phyloP scores from a whole-genome alignment of 2,113 vertebrate species.

The Rhynchomys soricoides region DNA sequence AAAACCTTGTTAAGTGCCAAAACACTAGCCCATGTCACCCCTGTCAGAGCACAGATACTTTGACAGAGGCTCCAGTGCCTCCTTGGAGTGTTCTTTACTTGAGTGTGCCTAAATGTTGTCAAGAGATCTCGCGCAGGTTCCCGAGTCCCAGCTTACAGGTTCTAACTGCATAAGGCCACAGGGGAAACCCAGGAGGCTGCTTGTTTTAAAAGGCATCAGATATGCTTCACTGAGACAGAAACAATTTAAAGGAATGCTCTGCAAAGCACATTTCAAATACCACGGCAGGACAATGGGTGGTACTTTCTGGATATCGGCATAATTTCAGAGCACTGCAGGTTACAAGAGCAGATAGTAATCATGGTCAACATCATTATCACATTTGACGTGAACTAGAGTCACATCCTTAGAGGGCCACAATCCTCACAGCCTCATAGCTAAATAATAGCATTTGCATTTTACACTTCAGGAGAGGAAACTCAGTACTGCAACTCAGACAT shows the following conservation, averaged over 20 bases:
- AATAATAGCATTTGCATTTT: neutral
- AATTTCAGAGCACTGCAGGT: neutral
- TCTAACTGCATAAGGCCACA: neutral
- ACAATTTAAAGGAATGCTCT: neutral
- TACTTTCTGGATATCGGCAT: neutral
- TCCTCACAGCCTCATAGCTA: neutral
- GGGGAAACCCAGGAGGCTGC: neutral
- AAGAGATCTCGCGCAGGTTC: neutral
- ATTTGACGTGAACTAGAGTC: neutral
- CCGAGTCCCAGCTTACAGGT: neutral
- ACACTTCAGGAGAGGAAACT: neutral
- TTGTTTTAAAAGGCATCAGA: neutral
- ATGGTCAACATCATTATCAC: neutral
- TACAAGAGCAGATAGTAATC: neutral
- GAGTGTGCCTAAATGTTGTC: neutral
- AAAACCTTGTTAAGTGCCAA: neutral
- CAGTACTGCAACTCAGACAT: neutral
- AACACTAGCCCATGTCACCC: neutral
- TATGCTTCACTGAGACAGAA: neutral
- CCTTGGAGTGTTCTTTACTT: neutral
- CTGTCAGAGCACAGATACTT: conserved; percentile 9
- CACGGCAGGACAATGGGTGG: neutral
- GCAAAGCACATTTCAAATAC: neutral
- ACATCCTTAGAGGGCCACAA: neutral
- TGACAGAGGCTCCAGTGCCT: neutral